Percentiles rank a stretch among this genome's conserved stretches.
phyloP scores from a whole-genome alignment of 1,140 invertebrate species.

The Lerema accius region DNA sequence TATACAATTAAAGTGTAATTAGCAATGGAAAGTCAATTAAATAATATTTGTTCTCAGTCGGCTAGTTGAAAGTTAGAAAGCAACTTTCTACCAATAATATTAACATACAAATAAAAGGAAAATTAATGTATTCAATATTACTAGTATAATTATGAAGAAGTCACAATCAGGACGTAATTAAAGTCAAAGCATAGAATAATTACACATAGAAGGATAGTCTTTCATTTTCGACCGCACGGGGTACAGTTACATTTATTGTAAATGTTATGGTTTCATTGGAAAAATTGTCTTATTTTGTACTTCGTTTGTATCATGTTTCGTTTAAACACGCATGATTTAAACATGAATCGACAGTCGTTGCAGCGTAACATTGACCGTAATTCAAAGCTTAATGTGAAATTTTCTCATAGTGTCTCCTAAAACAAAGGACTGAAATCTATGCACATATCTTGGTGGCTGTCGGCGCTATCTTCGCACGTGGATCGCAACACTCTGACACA shows the following conservation, averaged over 20 bases:
- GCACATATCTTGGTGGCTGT: conserved; percentile 45
- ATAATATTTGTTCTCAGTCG: conserved; percentile 35
- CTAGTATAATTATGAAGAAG: conserved; percentile 32
- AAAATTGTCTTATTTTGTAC: conserved; percentile 3
- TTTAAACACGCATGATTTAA: conserved; percentile 4
- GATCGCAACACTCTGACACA: conserved; percentile 43
- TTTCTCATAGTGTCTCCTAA: conserved; percentile 48
- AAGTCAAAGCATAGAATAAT: conserved; percentile 38
- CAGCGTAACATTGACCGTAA: not conserved
- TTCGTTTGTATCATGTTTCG: not conserved
- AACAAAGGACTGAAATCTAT: conserved; percentile 60
- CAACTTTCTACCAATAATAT: conserved; percentile 46
- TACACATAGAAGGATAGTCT: too few species aligned
- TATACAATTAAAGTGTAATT: conserved; percentile 41
- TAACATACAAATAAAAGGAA: conserved; percentile 43
- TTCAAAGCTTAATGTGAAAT: conserved; percentile 44
- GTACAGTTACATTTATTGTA: conserved; percentile 15
- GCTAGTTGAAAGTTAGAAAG: conserved; percentile 41
- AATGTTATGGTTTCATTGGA: conserved; percentile 15
- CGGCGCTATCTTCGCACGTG: conserved; percentile 61
- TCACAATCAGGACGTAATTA: conserved; percentile 37
- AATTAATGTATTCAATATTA: conserved; percentile 39
- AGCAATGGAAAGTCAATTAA: conserved; percentile 42
- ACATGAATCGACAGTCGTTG: not conserved
- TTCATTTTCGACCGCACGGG: not conserved